Evolutionary conservation across 2,888 invertebrate genomes (phyloP).

Genomic region (Philereme vetulata): DNA sequence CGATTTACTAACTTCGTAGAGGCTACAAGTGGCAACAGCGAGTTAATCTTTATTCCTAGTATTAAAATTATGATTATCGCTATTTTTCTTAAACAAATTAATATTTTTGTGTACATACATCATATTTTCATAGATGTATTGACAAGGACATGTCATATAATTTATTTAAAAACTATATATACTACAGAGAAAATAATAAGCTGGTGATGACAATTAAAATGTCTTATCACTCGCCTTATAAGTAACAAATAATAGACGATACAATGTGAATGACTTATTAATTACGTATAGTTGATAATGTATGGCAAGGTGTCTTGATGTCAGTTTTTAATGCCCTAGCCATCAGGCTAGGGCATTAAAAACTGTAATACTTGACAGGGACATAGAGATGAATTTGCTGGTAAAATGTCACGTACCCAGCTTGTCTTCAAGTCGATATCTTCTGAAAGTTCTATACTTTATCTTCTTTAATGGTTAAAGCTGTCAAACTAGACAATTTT

Average conservation of each 20-base stretch:
- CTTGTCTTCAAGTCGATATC: conserved; percentile 1
- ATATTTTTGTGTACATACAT: no score
- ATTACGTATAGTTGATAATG: conserved; percentile 11
- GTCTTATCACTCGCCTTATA: conserved; percentile 5
- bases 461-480: background rate
- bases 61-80: no score
- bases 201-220: background rate
- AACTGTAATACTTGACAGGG: conserved; percentile 11
- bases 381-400: conserved; percentile 9
- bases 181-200: no score
- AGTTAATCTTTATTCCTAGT: no score
- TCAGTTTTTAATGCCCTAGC: no score
- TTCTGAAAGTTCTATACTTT: no score
- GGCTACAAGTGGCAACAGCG: no score
- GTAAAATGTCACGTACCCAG: conserved; percentile 7
- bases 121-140: no score
- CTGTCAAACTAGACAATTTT: background rate
- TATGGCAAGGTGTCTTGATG: conserved; percentile 13
- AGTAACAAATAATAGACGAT: conserved; percentile 7
- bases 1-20: no score
- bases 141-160: no score
- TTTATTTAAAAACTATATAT: no score
- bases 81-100: no score
- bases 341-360: conserved; percentile 6
- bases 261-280: conserved; percentile 14